Conservation (phyloP, 2,113 vertebrate species). For the Microcebus lehilahytsara region DNA sequence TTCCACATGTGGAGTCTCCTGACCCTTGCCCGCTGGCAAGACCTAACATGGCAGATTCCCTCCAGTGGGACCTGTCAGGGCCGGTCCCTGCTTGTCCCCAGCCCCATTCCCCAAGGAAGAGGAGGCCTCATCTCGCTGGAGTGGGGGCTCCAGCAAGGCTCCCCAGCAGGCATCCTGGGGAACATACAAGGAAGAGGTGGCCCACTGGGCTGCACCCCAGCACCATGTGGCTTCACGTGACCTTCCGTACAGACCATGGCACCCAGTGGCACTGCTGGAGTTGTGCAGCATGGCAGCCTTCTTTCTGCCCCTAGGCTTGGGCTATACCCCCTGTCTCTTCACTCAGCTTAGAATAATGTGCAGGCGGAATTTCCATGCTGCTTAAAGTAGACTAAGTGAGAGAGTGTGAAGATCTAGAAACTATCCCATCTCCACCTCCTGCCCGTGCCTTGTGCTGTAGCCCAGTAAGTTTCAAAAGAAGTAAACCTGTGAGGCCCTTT, state of each 20-base stretch:
- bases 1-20: background rate
- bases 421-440: background rate
- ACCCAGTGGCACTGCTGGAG: background rate
- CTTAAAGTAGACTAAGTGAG: background rate
- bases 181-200: background rate
- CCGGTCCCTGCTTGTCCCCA: background rate
- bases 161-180: background rate
- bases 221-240: background rate
- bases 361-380: background rate
- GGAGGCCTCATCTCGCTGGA: background rate
- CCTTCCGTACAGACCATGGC: rapidly evolving
- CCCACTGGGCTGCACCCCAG: background rate
- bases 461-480: background rate
- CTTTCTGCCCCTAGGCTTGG: background rate
- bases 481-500: background rate
- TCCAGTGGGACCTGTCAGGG: background rate
- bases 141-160: background rate
- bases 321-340: too few relatives aligned
- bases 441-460: background rate
- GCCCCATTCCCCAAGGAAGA: background rate
- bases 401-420: background rate
- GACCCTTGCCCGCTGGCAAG: background rate
- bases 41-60: background rate
- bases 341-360: background rate
- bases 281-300: background rate